Conservation (phyloP, 2,888 invertebrate species). For the Hipparchia sbordonii region DNA sequence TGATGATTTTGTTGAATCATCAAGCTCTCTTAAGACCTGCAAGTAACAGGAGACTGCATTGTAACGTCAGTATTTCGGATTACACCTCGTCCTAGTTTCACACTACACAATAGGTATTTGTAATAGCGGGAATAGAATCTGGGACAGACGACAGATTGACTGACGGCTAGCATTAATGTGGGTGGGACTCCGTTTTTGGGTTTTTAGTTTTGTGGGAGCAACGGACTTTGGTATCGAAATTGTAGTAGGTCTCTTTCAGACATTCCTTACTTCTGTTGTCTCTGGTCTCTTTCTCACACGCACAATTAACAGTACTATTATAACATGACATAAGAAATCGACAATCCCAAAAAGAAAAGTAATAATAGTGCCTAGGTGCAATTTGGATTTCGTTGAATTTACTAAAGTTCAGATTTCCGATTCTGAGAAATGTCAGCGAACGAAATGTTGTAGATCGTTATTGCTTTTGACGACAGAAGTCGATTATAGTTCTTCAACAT, state of each 20-base stretch:
- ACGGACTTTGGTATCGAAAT: slow-evolving; percentile 4
- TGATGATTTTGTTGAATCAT: too few relatives aligned
- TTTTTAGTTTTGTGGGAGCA: slow-evolving; percentile 17
- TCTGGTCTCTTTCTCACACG: too few relatives aligned
- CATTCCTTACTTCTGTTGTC: too few relatives aligned
- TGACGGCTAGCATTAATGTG: slow-evolving; percentile 28
- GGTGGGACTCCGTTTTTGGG: slow-evolving; percentile 22
- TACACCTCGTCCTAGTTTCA: slow-evolving; percentile 16
- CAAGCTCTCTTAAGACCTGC: background rate
- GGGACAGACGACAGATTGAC: slow-evolving; percentile 32
- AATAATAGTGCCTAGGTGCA: too few relatives aligned
- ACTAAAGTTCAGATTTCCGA: background rate
- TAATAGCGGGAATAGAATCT: slow-evolving; percentile 26
- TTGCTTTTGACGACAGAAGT: background rate
- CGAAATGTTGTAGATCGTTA: background rate
- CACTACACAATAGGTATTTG: slow-evolving; percentile 24
- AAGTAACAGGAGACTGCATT: background rate
- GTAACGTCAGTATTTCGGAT: background rate
- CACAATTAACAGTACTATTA: too few relatives aligned
- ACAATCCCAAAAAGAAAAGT: too few relatives aligned
- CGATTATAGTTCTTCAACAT: background rate
- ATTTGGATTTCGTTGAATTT: too few relatives aligned
- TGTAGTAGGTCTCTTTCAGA: too few relatives aligned
- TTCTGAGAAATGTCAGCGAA: background rate
- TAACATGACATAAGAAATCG: too few relatives aligned